These are phyloP conservation scores for Nephrotoma flavescens DNA, from an alignment of 2,888 invertebrate species.

Conservation along the genomic window DNA sequence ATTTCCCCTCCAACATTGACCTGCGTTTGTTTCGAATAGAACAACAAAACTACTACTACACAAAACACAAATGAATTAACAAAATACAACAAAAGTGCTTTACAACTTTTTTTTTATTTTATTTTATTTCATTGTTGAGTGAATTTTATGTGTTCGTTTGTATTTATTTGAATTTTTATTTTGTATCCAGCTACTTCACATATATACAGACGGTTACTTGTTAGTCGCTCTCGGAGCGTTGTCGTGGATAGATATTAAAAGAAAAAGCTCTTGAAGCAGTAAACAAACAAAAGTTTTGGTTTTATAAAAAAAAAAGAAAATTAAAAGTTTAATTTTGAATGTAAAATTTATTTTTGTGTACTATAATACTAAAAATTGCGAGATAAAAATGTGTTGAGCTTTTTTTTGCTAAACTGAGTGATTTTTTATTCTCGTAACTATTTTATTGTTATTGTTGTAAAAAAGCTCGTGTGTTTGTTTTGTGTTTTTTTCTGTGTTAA, in stretches of 20 bases:
- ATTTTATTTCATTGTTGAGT: neutral
- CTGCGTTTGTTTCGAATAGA: neutral
- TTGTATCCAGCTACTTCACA: neutral
- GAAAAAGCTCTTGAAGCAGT: neutral
- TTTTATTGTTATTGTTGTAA: neutral
- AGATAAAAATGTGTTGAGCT: neutral
- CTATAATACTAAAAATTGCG: neutral
- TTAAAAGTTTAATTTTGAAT: neutral
- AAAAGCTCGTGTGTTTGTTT: neutral
- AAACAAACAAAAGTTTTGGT: neutral
- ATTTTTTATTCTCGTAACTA: neutral
- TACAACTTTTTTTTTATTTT: neutral
- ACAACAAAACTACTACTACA: neutral
- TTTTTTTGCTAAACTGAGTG: neutral
- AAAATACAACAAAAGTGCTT: neutral
- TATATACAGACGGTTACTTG: neutral
- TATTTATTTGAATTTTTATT: neutral
- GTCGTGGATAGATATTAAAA: neutral
- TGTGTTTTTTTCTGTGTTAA: neutral
- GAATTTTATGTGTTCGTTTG: neutral
- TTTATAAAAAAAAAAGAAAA: neutral
- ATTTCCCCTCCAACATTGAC: neutral
- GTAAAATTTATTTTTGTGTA: neutral
- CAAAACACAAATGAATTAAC: neutral
- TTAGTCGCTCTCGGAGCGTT: slow-evolving; percentile 4